phyloP scores from a whole-genome alignment of 2,797 vertebrate genomes.

The Distichodus sexfasciatus region DNA sequence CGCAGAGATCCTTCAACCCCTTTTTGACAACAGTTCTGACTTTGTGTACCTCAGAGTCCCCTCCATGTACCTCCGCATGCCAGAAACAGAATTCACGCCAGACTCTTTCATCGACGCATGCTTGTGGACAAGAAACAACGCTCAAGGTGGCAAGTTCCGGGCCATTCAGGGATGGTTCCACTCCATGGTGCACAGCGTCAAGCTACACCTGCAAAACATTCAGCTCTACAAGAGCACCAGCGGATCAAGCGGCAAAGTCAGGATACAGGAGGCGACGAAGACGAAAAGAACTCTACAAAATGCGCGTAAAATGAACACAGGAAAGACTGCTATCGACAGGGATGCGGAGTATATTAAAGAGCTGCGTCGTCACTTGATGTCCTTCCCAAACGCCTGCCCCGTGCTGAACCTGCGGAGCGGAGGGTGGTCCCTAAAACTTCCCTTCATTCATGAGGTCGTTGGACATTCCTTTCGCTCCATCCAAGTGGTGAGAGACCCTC shows the following conservation, averaged over 20 bases:
- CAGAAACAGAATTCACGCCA: constrained; percentile 73
- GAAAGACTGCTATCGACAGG: constrained; percentile 64
- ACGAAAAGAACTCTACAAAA: constrained; percentile 70
- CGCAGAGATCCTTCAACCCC: constrained; percentile 82
- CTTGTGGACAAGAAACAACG: constrained; percentile 75
- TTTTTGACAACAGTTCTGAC: constrained; percentile 84
- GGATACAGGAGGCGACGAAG: constrained; percentile 64
- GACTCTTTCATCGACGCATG: constrained; percentile 81
- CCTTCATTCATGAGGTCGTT: constrained; percentile 79
- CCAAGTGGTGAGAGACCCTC: constrained; percentile 80
- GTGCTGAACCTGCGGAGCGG: constrained; percentile 80
- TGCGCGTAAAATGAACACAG: constrained; percentile 64
- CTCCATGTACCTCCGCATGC: constrained; percentile 73
- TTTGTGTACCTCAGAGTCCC: constrained; percentile 81
- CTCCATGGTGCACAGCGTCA: constrained; percentile 76
- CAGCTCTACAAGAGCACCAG: constrained; percentile 67
- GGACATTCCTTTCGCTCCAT: constrained; percentile 75
- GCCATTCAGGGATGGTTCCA: constrained; percentile 82
- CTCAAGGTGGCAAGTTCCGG: constrained; percentile 66
- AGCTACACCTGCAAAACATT: constrained; percentile 82
- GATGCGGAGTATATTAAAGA: constrained; percentile 77
- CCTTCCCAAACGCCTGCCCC: constrained; percentile 77
- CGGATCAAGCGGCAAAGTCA: constrained; percentile 55
- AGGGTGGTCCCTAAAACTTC: constrained; percentile 83
- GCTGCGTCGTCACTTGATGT: constrained; percentile 71